Base-by-base conservation (phyloP, 2,888 invertebrate genomes). In the Drosophila kanekoi region DNA sequence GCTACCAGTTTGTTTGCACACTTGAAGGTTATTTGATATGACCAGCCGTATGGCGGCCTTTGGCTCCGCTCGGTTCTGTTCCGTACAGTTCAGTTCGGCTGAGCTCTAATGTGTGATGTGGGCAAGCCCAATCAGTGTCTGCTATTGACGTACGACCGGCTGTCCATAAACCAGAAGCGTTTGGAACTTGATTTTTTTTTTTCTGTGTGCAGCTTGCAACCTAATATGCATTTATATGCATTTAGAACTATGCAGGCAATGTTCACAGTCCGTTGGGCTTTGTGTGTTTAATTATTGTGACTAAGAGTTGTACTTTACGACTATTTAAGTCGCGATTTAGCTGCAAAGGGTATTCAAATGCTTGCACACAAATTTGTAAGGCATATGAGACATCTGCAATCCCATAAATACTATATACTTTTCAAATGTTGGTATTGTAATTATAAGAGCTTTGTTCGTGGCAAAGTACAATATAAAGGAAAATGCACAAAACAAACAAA, bases 11-110 rank as follows among this genome's bases (percentile, higher is more conserved):
- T 53, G 65, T 56, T 63, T 72, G 57, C 60, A 47, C 64, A 69
- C 83, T 81, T 75, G 89, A 89, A 89, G 89, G 89, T 87, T 84
- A 89, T 67, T 84, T 78, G 85, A 84, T 84, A 87, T 71, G 78
- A 58, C 62, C 73, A 51, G 57, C 37, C 60, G 69, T 54, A 66
- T 59, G 63, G 60, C 73, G 60, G 74, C 54, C 64, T 52, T 41
- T 73, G 51, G 37, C 52, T 53, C 57, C 48, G 51, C 44, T 37
- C 64, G 37, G 37, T 41, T 45, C 56, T 48, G 28, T 28, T 28
- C 28, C 28, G 28, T 8, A 28, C 44, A 35, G 38, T 20, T 56
- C 44, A 38, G 14, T 53, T 38, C 23, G 45, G 41, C 20, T 41
- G 23, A 23, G 28, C 14, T 62, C 57, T 37, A 11, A 23, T 72